A percentile compares a stretch with the other conserved stretches of the same genome.
Conservation (phyloP, 1,140 invertebrate species). For the Meloidogyne floridensis region DNA sequence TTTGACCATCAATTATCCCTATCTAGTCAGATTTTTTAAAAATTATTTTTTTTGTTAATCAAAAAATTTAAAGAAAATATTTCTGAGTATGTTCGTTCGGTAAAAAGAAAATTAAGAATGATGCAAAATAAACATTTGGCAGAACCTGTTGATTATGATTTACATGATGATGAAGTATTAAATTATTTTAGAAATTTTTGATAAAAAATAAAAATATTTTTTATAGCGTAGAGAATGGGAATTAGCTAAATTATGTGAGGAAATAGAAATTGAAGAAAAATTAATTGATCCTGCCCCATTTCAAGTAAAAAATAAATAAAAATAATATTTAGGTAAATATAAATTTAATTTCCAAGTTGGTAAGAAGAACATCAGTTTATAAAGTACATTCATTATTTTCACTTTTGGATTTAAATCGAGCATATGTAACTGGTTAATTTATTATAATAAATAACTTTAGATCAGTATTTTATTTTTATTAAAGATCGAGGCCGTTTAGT, state of each 20-base stretch:
- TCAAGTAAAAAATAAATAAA: constrained; percentile 69
- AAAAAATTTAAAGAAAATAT: constrained; percentile 48
- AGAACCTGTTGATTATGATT: constrained; percentile 53
- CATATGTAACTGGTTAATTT: constrained; percentile 80
- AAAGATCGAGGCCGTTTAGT: constrained; percentile 85
- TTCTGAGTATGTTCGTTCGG: constrained; percentile 56
- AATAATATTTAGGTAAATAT: neutral
- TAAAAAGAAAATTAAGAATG: constrained; percentile 54
- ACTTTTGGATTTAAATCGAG: constrained; percentile 90
- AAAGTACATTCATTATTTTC: constrained; percentile 96
- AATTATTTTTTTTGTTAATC: constrained; percentile 15
- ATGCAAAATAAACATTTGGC: constrained; percentile 39
- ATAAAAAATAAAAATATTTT: neutral
- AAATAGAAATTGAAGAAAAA: constrained; percentile 82
- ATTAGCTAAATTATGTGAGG: constrained; percentile 71
- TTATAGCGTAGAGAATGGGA: constrained; percentile 63
- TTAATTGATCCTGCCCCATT: constrained; percentile 98
- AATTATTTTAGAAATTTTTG: neutral
- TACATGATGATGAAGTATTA: constrained; percentile 55
- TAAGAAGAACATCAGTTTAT: constrained; percentile 88
- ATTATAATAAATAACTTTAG: neutral
- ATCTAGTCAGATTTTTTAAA: constrained; percentile 39
- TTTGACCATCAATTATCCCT: constrained; percentile 45
- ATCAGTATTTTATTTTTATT: neutral
- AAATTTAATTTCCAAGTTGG: constrained; percentile 70